These are phyloP conservation scores for Neopipo cinnamomea DNA, from an alignment of 2,113 vertebrate species.

Conservation along the genomic window DNA sequence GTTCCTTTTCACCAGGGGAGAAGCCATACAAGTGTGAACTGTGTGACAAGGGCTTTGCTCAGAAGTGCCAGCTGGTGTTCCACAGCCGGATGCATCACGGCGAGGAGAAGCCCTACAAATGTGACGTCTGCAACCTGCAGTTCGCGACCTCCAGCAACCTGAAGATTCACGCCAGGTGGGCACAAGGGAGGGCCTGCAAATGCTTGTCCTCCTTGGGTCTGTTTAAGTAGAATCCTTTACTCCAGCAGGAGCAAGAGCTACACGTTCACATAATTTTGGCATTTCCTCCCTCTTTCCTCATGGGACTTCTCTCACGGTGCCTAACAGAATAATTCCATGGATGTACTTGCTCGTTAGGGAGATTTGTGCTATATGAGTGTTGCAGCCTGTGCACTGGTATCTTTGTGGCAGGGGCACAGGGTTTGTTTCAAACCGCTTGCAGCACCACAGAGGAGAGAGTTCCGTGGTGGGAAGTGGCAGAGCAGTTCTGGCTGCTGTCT, in stretches of 20 bases:
- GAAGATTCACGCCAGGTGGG: slow-evolving; percentile 88
- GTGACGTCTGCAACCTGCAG: slow-evolving; percentile 85
- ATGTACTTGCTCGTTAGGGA: not conserved
- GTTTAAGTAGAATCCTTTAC: not conserved
- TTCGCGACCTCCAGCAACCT: slow-evolving; percentile 91
- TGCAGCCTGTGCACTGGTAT: not conserved
- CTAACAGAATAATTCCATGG: not conserved
- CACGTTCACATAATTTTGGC: rapidly evolving
- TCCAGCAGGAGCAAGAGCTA: not conserved
- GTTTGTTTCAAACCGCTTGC: not conserved
- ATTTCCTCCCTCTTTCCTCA: not conserved
- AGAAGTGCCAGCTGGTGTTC: slow-evolving; percentile 91
- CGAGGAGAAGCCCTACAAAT: slow-evolving; percentile 90
- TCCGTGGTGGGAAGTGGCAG: not conserved
- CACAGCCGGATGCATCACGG: slow-evolving; percentile 91
- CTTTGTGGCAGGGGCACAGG: not conserved
- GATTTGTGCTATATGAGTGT: not conserved
- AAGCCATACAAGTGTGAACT: slow-evolving; percentile 85
- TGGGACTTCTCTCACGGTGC: not conserved
- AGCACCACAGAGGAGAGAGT: not conserved
- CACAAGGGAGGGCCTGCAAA: not conserved
- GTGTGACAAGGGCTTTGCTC: slow-evolving; percentile 87
- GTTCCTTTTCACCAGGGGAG: slow-evolving; percentile 74
- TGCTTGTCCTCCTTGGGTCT: not conserved
- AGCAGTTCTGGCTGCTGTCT: not conserved